Evolutionary conservation across 2,888 invertebrate species (phyloP).

Genomic region (Leptinotarsa tumamoca): DNA sequence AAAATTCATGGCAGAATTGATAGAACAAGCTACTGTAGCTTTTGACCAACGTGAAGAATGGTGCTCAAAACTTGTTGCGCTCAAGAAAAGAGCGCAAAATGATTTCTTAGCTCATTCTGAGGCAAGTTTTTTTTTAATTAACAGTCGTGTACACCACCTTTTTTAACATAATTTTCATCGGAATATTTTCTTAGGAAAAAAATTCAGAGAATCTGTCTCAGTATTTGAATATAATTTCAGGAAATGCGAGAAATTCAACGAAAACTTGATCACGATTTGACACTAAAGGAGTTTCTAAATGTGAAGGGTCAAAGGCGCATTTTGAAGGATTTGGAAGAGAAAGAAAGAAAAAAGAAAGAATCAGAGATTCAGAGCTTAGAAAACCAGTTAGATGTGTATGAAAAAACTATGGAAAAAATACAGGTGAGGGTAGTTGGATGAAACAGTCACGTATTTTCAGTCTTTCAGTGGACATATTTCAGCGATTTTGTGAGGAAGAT

Average conservation of each 20-base stretch:
- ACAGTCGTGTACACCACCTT: no score
- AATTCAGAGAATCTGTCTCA: neutral
- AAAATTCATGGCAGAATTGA: constrained; percentile 84
- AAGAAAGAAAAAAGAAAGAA: constrained; percentile 78
- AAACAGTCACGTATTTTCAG: neutral
- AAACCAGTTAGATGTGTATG: constrained; percentile 79
- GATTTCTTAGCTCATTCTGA: constrained; percentile 77
- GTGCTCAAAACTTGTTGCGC: constrained; percentile 81
- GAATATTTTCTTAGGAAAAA: no score
- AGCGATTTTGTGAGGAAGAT: constrained; percentile 69
- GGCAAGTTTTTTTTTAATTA: constrained; percentile 56
- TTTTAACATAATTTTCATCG: no score
- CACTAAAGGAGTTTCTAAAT: constrained; percentile 85
- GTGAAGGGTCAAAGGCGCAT: constrained; percentile 84
- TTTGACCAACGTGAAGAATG: constrained; percentile 90
- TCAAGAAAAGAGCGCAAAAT: constrained; percentile 82
- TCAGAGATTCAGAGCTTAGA: constrained; percentile 77
- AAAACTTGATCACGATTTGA: constrained; percentile 86
- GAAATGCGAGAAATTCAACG: constrained; percentile 91
- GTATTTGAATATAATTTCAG: constrained; percentile 58
- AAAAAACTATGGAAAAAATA: constrained; percentile 81
- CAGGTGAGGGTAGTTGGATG: constrained; percentile 64
- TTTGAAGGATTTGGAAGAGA: constrained; percentile 80
- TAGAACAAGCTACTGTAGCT: constrained; percentile 88
- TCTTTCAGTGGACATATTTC: constrained; percentile 32